Evolutionary conservation across 1,140 invertebrate species (phyloP), one percentile per base, ranked within the genome.

Genomic region (Apis laboriosa): DNA sequence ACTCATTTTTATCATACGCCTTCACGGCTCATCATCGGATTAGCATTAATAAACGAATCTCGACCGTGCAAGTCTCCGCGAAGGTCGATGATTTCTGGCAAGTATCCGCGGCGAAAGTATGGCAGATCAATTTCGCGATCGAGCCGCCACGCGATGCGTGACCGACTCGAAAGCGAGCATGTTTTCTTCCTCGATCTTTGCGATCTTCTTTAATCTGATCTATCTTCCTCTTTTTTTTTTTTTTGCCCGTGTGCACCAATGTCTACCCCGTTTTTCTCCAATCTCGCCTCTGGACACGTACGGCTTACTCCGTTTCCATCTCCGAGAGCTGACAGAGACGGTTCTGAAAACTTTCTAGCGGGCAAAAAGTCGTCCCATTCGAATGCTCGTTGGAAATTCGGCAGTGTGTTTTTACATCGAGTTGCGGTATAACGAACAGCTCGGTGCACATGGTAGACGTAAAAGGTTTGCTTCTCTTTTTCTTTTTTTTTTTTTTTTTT

Each of bases 21-120:
- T 12, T 17, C 53, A 15, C 15, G 12, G 53, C 53, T 11, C 53
- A 21, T 17, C 53, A 24, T 17, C 61, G n/a, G 70, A 86, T 86
- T 84, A 90, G 85, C 88, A 74, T 84, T 81, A 84, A 84, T 85
- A 79, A 90, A 84, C 12, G 84, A 90, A 86, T 75, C 60, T n/a
- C 56, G 80, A 76, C 17, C 61, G 60, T 28, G 71, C 28, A 53
- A 80, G 17, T 64, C 53, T 43, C n/a, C 17, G 74, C 17, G 74
- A 70, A 66, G 56, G 66, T 9, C 19, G 81, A n/a, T 60, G 60
- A 84, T 84, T 87, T 84, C 86, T 60, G 85, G 82, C 73, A 64
- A 83, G n/a, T 7, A 51, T 43, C 64, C 77, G 17, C 68, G 86
- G 87, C 85, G 86, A 88, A 88, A 88, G 86, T 88, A 88, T 80